Evolutionary conservation across 2,888 invertebrate genomes (phyloP), one percentile per base, ranked within the genome.

Genomic region (Peribatodes rhomboidaria): DNA sequence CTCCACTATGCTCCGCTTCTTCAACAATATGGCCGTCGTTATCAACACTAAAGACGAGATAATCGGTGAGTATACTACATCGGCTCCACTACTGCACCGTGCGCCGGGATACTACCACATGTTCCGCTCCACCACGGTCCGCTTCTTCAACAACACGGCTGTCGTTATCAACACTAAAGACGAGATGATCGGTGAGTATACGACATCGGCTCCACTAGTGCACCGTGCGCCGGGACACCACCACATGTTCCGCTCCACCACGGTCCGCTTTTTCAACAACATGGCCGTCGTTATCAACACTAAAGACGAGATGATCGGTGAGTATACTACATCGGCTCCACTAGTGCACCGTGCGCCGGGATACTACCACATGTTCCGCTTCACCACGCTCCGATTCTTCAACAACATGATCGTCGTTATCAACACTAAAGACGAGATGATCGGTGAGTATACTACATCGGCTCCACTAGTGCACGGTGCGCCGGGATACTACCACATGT

Each of bases 111-210:
- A 97, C 90, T 98, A 97, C 85, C 98, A 99, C 86, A 98, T 98
- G 95, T 98, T 99, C 87, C 95, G 99, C 1, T 97, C 98, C 18
- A 98, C 99, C 3, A 96, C 97, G 83, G 94, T 97, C 68, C 94
- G 99, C 4, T 98, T 99, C 88, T 99, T 99, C 89, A 99, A 99
- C 92, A 99, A 99, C 82, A 97, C 98, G 94, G 98, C 98, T 9
- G 96, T 99, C 65, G 96, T 96, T 14, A 97, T 99, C 68, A 97
- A 96, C 83, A 97, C 96, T 1, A 95, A 95, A 61, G 98, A 98
- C 74, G 98, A 98, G 90, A 96, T 97, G 88, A 95, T 96, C 73
- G 97, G 97, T 97, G 79, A 86, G 87, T 68, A 46, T 20, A 13
- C 11, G 1, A 27, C 6, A 27, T n/a, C n/a, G n/a, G n/a, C n/a